Evolutionary conservation across 2,113 vertebrate species (phyloP), one percentile per base, ranked within the genome.

Genomic region (Dicrurus megarhynchus): DNA sequence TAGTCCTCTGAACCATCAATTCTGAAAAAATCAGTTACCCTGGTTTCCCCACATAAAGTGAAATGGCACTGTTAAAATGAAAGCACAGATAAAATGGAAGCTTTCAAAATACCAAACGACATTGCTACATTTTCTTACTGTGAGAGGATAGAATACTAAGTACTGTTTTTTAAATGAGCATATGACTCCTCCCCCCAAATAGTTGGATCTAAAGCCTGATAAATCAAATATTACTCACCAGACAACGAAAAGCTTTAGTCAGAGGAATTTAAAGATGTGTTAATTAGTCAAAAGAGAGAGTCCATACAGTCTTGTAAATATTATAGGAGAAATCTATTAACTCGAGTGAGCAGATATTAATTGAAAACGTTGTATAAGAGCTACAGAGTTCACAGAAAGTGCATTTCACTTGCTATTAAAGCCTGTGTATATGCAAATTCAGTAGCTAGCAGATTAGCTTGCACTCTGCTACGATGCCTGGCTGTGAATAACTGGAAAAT

Each of bases 211-310:
- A 86, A 94, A 96, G 44, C 44, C 69, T 82, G 84, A 76, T 88
- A 94, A 95, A 96, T 93, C 79, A 84, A 93, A 70, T 82, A 85
- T 87, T 96, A 61, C 61, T 90, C 85, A 97, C 61, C 32, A 95
- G 87, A 90, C 60, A 93, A 84, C 0, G 0, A 67, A 95, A 96
- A 83, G 32, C 55, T 91, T 88, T 80, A 91, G 90, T 96, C 84
- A 93, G 90, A 97, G 89, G 79, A 92, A 94, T 97, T 84, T 96
- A 94, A 93, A 94, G 89, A 90, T 69, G 73, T 93, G 88, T 89
- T 97, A 97, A 97, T 97, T 94, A 93, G 92, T 92, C 84, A 93
- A 95, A 95, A 88, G 90, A 96, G 93, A 87, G 75, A 94, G 56
- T 57, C 68, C 41, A 75, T 82, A 74, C 41, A 96, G 90, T 55